These are phyloP conservation scores for Dexiosoma caninum DNA, from an alignment of 2,888 invertebrate genomes.

Conservation along the genomic window DNA sequence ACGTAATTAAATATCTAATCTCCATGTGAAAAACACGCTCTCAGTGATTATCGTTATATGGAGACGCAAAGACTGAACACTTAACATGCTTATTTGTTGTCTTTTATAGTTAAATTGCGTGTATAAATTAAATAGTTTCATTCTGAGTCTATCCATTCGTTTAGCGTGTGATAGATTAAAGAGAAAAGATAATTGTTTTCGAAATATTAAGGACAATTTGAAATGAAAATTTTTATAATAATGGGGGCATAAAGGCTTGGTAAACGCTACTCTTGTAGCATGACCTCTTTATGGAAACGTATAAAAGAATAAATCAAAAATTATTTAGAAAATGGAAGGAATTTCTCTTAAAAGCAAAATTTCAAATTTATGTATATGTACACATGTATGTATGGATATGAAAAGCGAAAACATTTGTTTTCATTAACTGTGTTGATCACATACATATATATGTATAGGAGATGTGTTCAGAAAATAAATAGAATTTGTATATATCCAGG, in stretches of 20 bases:
- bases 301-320: too few relatives aligned
- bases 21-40: too few relatives aligned
- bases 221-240: not conserved
- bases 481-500: too few relatives aligned
- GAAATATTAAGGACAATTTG: not conserved
- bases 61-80: not conserved
- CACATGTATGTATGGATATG: not conserved
- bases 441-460: not conserved
- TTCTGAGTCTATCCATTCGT: not conserved
- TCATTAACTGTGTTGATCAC: too few relatives aligned
- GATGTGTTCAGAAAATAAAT: too few relatives aligned
- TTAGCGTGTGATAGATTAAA: not conserved
- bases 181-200: not conserved
- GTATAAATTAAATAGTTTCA: not conserved
- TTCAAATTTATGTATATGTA: not conserved
- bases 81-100: not conserved
- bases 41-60: too few relatives aligned
- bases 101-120: not conserved
- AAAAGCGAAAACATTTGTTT: too few relatives aligned
- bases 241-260: not conserved
- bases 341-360: too few relatives aligned
- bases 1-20: too few relatives aligned
- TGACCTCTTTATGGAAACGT: not conserved
- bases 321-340: too few relatives aligned
- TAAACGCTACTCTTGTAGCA: not conserved